Base-by-base conservation (phyloP, 2,888 invertebrate species). In the Lapara coniferarum region DNA sequence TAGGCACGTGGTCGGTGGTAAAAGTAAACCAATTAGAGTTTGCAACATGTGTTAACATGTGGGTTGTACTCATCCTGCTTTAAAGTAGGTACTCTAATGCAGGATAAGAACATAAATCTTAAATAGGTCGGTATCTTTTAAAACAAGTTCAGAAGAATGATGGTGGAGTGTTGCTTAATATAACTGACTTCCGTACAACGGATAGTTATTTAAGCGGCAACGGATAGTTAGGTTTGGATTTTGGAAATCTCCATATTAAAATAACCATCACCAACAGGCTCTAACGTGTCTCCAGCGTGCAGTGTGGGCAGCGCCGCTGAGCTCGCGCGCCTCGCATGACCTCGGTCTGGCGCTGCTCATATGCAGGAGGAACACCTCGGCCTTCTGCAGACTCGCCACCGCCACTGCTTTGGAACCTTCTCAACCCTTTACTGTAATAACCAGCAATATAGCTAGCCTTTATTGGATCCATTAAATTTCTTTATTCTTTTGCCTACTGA, bases 251-350 rank as follows among this genome's bases (percentile, higher is more conserved):
- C 56, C 16, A 10, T 59, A 1, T 25, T 67, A 30, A 16, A 30
- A 14, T 37, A 25, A 7, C 44, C n/a, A 30, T 19, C 37, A 13
- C 49, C 44, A 13, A 37, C 78, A 93, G 93, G 89, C 91, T 0
- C 73, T 93, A 58, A 92, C 91, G 0, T 93, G 93, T 71, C 86
- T 92, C 0, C 90, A 90, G 68, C 87, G 93, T 0, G 89, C 92
- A 5, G 86, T 80, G 3, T 86, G 87, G 83, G 79, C 88, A 37
- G 93, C 93, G 0, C 92, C 93, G 1, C 79, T 93, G 49, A 91
- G 92, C 73, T 86, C 85, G 0, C 85, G 90, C 5, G 92, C 91
- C 0, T 85, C 90, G 0, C 92, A 92, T 73, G 80, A 89, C 73
- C 78, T 92, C 25, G 93, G 92, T 0, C 74, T 90, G 25, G 89